These are phyloP conservation scores for Monopis laevigella DNA, from an alignment of 2,888 invertebrate species.

Conservation along the genomic window DNA sequence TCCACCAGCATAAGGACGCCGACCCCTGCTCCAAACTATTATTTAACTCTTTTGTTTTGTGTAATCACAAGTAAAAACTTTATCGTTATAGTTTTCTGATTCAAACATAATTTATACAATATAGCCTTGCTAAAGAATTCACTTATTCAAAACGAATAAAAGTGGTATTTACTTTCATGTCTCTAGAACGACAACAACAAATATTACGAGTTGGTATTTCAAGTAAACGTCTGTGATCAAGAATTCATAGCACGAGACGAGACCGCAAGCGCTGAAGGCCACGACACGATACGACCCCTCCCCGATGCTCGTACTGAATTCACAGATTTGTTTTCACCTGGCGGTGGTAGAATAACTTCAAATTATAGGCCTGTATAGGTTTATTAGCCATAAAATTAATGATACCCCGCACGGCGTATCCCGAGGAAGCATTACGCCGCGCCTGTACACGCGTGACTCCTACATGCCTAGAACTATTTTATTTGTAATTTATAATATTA, in stretches of 20 bases:
- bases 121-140: no score
- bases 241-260: slow-evolving; percentile 5
- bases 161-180: no score
- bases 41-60: no score
- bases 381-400: slow-evolving; percentile 12
- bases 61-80: no score
- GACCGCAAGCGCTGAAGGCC: slow-evolving; percentile 4
- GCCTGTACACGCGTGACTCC: neutral
- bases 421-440: slow-evolving; percentile 1
- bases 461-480: no score
- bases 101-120: no score
- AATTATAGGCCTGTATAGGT: slow-evolving; percentile 11
- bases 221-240: neutral
- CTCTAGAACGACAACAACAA: neutral
- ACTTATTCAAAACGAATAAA: no score
- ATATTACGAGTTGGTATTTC: neutral
- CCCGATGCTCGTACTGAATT: neutral
- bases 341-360: slow-evolving; percentile 10
- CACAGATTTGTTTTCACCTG: slow-evolving; percentile 11
- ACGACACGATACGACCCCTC: slow-evolving; percentile 10
- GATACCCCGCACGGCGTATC: slow-evolving; percentile 6
- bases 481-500: no score
- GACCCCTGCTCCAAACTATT: no score
- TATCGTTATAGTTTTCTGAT: no score
- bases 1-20: no score